phyloP scores from a whole-genome alignment of 2,113 vertebrate genomes.

The Tapirus terrestris region DNA sequence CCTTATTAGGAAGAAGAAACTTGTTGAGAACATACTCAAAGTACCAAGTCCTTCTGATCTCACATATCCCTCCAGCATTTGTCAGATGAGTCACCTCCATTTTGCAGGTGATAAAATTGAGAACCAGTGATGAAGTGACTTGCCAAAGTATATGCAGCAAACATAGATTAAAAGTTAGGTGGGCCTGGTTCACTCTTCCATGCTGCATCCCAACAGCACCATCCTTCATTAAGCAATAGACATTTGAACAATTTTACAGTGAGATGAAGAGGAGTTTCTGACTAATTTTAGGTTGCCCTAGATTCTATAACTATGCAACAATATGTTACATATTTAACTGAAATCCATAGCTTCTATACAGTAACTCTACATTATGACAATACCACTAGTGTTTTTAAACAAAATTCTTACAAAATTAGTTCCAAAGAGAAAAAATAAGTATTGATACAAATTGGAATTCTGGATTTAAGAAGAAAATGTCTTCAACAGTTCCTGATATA shows the following conservation, averaged over 20 bases:
- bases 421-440: not conserved
- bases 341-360: not conserved
- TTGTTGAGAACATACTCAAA: not conserved
- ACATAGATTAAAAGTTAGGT: not conserved
- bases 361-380: not conserved
- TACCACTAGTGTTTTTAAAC: not conserved
- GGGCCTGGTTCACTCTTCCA: not conserved
- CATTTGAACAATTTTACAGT: not conserved
- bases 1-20: too few relatives aligned
- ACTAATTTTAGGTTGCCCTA: not conserved
- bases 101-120: not conserved
- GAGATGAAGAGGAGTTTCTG: not conserved
- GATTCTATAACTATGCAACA: not conserved
- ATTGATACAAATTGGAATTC: not conserved
- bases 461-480: not conserved
- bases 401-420: not conserved
- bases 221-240: not conserved
- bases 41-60: not conserved
- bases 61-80: not conserved
- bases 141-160: not conserved
- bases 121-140: not conserved
- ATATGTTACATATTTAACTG: not conserved
- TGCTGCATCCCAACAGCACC: accelerated
- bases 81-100: not conserved
- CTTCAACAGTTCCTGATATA: not conserved